Conservation (phyloP, 2,888 invertebrate genomes). For the Chelonus formosanus region DNA sequence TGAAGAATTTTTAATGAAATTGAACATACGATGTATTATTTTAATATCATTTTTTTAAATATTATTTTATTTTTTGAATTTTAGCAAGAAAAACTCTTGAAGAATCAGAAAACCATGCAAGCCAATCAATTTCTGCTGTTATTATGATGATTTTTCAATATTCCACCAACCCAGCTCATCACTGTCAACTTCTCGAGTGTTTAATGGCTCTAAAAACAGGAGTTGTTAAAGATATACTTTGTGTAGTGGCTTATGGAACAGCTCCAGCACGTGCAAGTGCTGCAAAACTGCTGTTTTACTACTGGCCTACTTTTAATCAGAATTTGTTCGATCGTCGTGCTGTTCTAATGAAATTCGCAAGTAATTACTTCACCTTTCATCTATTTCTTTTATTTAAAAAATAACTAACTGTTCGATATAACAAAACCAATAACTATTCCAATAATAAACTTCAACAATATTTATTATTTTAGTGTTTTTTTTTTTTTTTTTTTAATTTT, state of each 20-base stretch:
- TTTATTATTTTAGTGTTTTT: too few relatives aligned
- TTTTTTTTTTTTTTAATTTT: too few relatives aligned
- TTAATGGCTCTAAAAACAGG: conserved; percentile 93
- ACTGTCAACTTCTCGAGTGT: conserved; percentile 95
- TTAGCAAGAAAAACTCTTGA: conserved; percentile 78
- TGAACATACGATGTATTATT: background rate
- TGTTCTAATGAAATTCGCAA: conserved; percentile 86
- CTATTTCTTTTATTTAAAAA: background rate
- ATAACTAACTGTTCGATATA: background rate
- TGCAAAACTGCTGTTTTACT: conserved; percentile 96
- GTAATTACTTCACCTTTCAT: conserved; percentile 65
- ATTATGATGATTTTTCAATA: conserved; percentile 98
- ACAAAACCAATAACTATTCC: background rate
- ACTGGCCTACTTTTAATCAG: conserved; percentile 98
- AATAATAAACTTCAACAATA: too few relatives aligned
- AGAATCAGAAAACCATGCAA: conserved; percentile 80
- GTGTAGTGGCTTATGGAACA: conserved; percentile 97
- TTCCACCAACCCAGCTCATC: conserved; percentile 92
- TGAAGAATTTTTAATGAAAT: background rate
- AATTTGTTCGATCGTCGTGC: conserved; percentile 90
- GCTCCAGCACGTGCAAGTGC: conserved; percentile 93
- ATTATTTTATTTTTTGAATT: conserved; percentile 31
- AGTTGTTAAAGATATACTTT: conserved; percentile 91
- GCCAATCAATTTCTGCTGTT: conserved; percentile 89
- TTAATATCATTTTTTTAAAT: conserved; percentile 1